Percentiles rank a stretch among this genome's conserved stretches.
These are phyloP conservation scores for Lophochroa leadbeateri DNA, from an alignment of 2,113 vertebrate species.

Conservation along the genomic window DNA sequence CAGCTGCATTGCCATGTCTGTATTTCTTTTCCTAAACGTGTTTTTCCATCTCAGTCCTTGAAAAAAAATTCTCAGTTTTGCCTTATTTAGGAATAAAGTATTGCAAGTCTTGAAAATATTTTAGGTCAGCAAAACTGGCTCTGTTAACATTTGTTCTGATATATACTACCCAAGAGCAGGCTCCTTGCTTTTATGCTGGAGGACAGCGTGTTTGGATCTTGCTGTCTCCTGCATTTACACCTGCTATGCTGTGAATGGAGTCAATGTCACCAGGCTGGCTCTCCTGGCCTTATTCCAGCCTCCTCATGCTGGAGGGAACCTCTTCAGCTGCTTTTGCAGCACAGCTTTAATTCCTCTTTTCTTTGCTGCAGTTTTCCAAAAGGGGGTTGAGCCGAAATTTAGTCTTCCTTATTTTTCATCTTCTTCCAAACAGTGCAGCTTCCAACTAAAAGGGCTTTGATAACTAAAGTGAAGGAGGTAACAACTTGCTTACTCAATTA, in stretches of 20 bases:
- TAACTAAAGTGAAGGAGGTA: not conserved
- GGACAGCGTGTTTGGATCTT: not conserved
- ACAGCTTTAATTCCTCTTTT: not conserved
- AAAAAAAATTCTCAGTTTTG: not conserved
- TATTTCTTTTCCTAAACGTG: not conserved
- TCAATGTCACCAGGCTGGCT: not conserved
- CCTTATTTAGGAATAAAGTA: conserved; percentile 22
- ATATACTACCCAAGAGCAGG: not conserved
- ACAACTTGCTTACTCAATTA: not conserved
- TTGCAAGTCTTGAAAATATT: not conserved
- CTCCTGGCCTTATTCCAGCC: conserved; percentile 27
- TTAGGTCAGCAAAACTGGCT: not conserved
- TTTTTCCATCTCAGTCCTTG: not conserved
- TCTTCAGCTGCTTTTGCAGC: conserved; percentile 37
- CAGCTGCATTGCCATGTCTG: not conserved
- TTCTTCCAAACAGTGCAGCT: not conserved
- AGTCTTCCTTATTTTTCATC: not conserved
- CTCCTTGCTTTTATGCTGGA: not conserved
- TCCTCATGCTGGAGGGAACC: not conserved
- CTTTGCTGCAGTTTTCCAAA: not conserved
- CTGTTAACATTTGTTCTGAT: not conserved
- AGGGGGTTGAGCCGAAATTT: not conserved
- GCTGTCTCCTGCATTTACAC: conserved; percentile 2
- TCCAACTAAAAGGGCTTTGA: not conserved
- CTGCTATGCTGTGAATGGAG: conserved; percentile 40